Base-by-base conservation (phyloP, 2,888 invertebrate genomes). In the Epistrophe eligans region DNA sequence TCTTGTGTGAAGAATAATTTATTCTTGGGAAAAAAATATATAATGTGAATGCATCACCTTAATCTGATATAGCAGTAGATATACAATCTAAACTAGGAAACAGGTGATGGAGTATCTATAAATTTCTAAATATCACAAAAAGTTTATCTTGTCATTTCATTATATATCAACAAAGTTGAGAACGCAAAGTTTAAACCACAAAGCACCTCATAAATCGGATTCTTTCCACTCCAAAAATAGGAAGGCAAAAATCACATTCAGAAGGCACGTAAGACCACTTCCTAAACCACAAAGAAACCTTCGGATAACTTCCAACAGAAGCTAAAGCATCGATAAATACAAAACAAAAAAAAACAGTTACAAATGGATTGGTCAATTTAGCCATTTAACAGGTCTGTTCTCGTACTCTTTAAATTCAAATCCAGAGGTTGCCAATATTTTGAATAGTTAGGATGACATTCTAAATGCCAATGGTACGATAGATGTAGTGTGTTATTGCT, bases 261-360 rank as follows among this genome's bases (percentile, higher is more conserved):
- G 8, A 32, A 55, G 7, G 1, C 55, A 32, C 55, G 28, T 28
- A 28, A 32, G 15, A 1, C 28, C 28, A 55, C 55, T 55, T 55
- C 32, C 55, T 55, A 9, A 55, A 32, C 55, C 55, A 55, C 55
- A 55, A n/a, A 32, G 28, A 55, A 15, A 32, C 28, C 15, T 55
- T 55, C 1, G 28, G 1, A 32, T 55, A 28, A 55, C 15, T 55
- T 55, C 9, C 9, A 32, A 4, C 24, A 28, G 9, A 28, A 28
- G 15, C 28, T 32, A 13, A 55, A 19, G 52, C 13, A 55, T 3
- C 28, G 4, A 55, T 55, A 55, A 52, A 28, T n/a, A 28, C 13
- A 15, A 24, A 48, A 2, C 0, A 50, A 19, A 11, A 48, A 17
- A 50, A 19, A 48, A n/a, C 9, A 17, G 9, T 48, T 48, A 48